Evolutionary conservation across 2,888 invertebrate genomes (phyloP).

Genomic region (Crioceris asparagi): DNA sequence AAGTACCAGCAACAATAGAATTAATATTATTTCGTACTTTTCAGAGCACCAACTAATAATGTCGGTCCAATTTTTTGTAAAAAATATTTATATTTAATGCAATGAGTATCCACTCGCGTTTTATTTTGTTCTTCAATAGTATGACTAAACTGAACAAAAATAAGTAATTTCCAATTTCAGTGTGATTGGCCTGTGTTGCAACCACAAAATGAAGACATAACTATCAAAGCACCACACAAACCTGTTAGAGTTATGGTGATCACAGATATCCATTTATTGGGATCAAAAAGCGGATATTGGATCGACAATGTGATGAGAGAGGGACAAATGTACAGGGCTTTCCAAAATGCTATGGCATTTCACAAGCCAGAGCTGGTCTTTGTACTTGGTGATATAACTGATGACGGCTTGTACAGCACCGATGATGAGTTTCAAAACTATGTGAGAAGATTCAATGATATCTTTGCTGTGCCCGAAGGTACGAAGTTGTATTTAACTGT

Average conservation of each 20-base stretch:
- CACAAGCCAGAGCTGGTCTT: constrained; percentile 86
- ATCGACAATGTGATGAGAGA: constrained; percentile 88
- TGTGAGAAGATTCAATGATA: constrained; percentile 61
- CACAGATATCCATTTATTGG: constrained; percentile 90
- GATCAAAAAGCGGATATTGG: constrained; percentile 83
- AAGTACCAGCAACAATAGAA: too few species aligned
- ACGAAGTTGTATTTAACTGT: constrained; percentile 65
- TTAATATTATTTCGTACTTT: too few species aligned
- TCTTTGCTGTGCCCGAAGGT: constrained; percentile 64
- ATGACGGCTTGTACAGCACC: constrained; percentile 86
- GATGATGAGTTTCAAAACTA: constrained; percentile 71
- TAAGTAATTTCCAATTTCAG: too few species aligned
- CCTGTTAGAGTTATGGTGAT: constrained; percentile 70
- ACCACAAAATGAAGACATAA: constrained; percentile 37
- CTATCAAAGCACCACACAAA: constrained; percentile 34
- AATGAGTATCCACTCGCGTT: too few species aligned
- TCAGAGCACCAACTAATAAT: too few species aligned
- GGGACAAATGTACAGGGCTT: constrained; percentile 95
- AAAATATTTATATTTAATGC: too few species aligned
- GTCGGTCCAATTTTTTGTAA: too few species aligned
- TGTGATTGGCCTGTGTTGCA: constrained; percentile 62
- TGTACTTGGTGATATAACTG: constrained; percentile 82
- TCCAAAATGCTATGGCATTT: constrained; percentile 72
- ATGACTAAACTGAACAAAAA: too few species aligned
- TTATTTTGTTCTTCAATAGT: too few species aligned